Evolutionary conservation across 2,888 invertebrate species (phyloP).

Genomic region (Andrena flavipes): DNA sequence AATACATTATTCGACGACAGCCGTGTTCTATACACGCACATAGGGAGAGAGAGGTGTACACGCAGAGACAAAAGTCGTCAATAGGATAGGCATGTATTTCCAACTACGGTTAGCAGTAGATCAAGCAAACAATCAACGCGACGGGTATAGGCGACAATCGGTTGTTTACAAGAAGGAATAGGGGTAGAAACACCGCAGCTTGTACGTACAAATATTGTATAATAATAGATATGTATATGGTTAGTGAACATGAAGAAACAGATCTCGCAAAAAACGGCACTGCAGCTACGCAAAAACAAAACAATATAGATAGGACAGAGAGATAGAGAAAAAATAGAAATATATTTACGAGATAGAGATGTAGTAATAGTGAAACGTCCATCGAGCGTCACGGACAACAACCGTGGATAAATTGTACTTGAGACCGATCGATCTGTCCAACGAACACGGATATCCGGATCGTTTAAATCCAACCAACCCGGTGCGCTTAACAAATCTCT

Average conservation of each 20-base stretch:
- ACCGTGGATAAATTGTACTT: slow-evolving; percentile 31
- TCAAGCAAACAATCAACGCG: slow-evolving; percentile 71
- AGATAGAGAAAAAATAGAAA: slow-evolving; percentile 15
- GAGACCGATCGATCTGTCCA: slow-evolving; percentile 30
- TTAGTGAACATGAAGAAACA: slow-evolving; percentile 57
- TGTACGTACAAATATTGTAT: slow-evolving; percentile 30
- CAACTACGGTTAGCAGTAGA: slow-evolving; percentile 67
- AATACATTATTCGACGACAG: slow-evolving; percentile 71
- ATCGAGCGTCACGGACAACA: slow-evolving; percentile 54
- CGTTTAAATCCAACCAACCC: background rate
- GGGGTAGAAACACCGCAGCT: slow-evolving; percentile 57
- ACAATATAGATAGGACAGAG: slow-evolving; percentile 15
- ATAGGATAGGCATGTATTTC: slow-evolving; percentile 60
- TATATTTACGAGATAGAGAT: slow-evolving; percentile 11
- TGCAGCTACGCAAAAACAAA: slow-evolving; percentile 65
- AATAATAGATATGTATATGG: background rate
- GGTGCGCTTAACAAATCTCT: background rate
- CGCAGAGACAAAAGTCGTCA: slow-evolving; percentile 56
- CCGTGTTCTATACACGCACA: slow-evolving; percentile 45
- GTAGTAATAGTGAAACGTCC: slow-evolving; percentile 44
- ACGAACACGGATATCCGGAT: background rate
- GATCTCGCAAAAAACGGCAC: slow-evolving; percentile 64
- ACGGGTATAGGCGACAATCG: slow-evolving; percentile 60
- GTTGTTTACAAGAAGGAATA: slow-evolving; percentile 43
- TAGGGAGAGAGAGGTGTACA: slow-evolving; percentile 13